phyloP scores from a whole-genome alignment of 1,140 invertebrate genomes.

The Stegodyphus dumicola region DNA sequence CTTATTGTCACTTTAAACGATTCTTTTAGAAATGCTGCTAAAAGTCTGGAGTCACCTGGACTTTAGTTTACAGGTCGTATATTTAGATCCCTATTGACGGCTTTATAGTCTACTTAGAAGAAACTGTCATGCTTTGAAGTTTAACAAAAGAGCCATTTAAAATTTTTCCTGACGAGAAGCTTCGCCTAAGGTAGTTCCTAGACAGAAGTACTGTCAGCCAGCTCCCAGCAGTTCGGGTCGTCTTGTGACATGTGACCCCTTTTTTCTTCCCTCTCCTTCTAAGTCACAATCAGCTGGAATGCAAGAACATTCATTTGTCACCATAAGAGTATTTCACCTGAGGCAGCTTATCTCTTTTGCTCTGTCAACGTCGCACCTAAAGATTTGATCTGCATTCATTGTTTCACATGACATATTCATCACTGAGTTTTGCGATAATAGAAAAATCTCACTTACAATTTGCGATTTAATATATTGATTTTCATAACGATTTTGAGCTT shows the following conservation, averaged over 20 bases:
- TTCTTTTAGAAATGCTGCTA: background rate
- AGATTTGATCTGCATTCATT: too few relatives aligned
- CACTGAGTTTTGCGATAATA: too few relatives aligned
- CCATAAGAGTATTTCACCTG: background rate
- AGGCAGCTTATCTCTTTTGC: too few relatives aligned
- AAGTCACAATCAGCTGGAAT: background rate
- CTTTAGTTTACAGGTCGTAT: too few relatives aligned
- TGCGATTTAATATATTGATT: too few relatives aligned
- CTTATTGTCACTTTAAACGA: background rate
- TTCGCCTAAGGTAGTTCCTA: too few relatives aligned
- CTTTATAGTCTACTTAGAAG: background rate
- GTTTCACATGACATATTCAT: too few relatives aligned
- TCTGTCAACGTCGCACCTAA: too few relatives aligned
- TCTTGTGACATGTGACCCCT: background rate
- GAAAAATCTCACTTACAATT: too few relatives aligned
- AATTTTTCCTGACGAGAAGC: too few relatives aligned
- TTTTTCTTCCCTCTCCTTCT: background rate
- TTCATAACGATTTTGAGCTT: too few relatives aligned
- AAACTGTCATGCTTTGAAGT: background rate
- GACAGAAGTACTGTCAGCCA: too few relatives aligned
- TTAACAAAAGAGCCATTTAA: background rate
- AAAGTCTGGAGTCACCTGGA: background rate
- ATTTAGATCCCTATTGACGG: background rate
- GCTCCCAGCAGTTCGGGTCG: background rate
- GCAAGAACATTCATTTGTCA: conserved; percentile 9